Evolutionary conservation across 2,113 vertebrate genomes (phyloP).

Genomic region (Notechis scutatus): DNA sequence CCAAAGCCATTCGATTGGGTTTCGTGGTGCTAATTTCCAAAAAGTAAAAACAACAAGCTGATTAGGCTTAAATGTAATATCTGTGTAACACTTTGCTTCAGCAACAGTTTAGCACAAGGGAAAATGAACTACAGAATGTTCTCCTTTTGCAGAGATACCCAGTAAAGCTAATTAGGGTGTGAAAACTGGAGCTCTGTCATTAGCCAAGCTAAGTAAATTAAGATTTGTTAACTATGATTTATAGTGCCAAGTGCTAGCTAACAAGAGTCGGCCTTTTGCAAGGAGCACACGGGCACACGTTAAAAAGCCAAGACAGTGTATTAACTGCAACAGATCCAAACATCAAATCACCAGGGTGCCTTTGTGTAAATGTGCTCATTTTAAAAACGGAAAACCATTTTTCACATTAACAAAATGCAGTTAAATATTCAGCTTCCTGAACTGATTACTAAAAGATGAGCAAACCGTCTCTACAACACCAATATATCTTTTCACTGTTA

Average conservation of each 20-base stretch:
- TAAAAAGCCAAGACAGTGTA: slow-evolving; percentile 41
- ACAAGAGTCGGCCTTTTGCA: slow-evolving; percentile 42
- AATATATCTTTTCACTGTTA: slow-evolving; percentile 43
- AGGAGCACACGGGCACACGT: neutral
- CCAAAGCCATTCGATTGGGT: neutral
- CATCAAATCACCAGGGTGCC: slow-evolving; percentile 27
- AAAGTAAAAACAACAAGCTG: neutral
- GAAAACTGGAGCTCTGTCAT: slow-evolving; percentile 63
- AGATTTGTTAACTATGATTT: slow-evolving; percentile 66
- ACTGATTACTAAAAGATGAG: slow-evolving; percentile 41
- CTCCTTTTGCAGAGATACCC: slow-evolving; percentile 50
- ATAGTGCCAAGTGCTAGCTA: slow-evolving; percentile 47
- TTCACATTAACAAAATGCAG: slow-evolving; percentile 38
- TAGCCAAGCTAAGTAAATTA: slow-evolving; percentile 62
- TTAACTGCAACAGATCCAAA: slow-evolving; percentile 41
- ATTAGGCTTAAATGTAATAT: neutral
- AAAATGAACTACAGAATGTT: slow-evolving; percentile 18
- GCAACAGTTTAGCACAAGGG: neutral
- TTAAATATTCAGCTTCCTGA: slow-evolving; percentile 47
- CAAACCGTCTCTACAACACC: slow-evolving; percentile 30
- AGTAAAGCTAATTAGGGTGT: slow-evolving; percentile 64
- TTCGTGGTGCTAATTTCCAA: neutral
- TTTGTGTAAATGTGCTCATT: slow-evolving; percentile 27
- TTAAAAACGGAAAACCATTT: slow-evolving; percentile 48
- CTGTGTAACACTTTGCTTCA: neutral